These are phyloP conservation scores for Tretioscincus oriximinensis DNA, from an alignment of 2,113 vertebrate genomes.

Conservation along the genomic window DNA sequence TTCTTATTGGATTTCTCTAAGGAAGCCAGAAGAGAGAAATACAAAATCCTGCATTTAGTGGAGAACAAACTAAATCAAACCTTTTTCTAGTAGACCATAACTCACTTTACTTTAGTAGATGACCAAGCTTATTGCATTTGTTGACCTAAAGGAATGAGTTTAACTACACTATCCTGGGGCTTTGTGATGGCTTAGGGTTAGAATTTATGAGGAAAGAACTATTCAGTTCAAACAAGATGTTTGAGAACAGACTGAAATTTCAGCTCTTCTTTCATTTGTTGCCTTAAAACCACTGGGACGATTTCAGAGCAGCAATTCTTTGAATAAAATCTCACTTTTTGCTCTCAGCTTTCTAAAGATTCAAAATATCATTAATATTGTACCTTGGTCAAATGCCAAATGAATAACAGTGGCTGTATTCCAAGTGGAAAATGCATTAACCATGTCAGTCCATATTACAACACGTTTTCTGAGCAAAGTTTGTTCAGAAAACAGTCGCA, in stretches of 20 bases:
- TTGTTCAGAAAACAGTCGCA: no score
- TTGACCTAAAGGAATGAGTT: neutral
- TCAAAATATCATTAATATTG: neutral
- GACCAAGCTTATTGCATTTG: neutral
- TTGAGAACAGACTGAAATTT: neutral
- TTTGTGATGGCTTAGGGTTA: conserved; percentile 22
- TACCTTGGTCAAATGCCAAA: no score
- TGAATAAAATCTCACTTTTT: neutral
- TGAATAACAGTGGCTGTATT: no score
- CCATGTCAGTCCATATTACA: no score
- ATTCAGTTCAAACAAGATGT: neutral
- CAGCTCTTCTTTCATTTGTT: fast-evolving
- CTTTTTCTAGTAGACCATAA: conserved; percentile 4
- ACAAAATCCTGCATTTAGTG: neutral
- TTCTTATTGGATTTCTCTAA: neutral
- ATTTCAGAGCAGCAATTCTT: neutral
- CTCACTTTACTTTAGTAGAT: conserved; percentile 19
- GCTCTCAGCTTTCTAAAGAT: neutral
- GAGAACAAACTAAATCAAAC: neutral
- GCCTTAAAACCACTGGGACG: neutral
- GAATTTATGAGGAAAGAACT: neutral
- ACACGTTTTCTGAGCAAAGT: no score
- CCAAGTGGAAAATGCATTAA: no score
- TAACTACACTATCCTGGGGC: fast-evolving
- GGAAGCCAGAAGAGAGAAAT: neutral